Conservation (phyloP, 2,797 vertebrate species). For the Pelobates cultripes region DNA sequence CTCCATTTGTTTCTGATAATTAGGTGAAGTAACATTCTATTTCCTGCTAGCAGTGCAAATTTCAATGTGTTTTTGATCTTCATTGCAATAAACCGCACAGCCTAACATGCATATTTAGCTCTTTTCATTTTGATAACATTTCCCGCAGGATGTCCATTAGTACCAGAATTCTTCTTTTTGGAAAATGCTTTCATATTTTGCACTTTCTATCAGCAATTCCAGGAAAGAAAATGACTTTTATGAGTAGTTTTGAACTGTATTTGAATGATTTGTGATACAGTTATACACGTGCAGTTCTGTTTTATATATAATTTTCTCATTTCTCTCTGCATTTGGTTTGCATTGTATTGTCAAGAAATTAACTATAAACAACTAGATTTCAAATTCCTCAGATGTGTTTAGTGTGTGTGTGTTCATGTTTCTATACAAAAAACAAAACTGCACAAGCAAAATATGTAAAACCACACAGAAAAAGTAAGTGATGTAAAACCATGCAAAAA, state of each 20-base stretch:
- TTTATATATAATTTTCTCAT: background rate
- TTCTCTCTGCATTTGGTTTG: background rate
- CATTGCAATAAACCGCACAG: slow-evolving; percentile 29
- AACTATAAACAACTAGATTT: background rate
- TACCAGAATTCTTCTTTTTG: slow-evolving; percentile 18
- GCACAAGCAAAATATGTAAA: too few species aligned
- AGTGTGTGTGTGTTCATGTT: too few species aligned
- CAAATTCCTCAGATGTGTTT: too few species aligned
- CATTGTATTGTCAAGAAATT: background rate
- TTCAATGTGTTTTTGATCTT: slow-evolving; percentile 24
- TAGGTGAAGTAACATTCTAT: slow-evolving; percentile 15
- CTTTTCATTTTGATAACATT: slow-evolving; percentile 34
- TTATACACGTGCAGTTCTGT: slow-evolving; percentile 16
- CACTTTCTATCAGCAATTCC: slow-evolving; percentile 32
- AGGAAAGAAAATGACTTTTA: slow-evolving; percentile 21
- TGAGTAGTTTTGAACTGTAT: slow-evolving; percentile 10
- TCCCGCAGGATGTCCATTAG: slow-evolving; percentile 14
- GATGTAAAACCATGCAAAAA: too few species aligned
- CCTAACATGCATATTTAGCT: slow-evolving; percentile 26
- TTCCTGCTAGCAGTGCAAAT: slow-evolving; percentile 32
- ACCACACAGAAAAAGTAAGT: too few species aligned
- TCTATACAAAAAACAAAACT: too few species aligned
- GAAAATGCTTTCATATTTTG: slow-evolving; percentile 16
- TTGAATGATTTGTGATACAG: slow-evolving; percentile 13
- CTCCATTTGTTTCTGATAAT: slow-evolving; percentile 26